Percentiles rank a stretch among this genome's conserved stretches.
These are phyloP conservation scores for Ceratina calcarata DNA, from an alignment of 1,140 invertebrate species.

Conservation along the genomic window DNA sequence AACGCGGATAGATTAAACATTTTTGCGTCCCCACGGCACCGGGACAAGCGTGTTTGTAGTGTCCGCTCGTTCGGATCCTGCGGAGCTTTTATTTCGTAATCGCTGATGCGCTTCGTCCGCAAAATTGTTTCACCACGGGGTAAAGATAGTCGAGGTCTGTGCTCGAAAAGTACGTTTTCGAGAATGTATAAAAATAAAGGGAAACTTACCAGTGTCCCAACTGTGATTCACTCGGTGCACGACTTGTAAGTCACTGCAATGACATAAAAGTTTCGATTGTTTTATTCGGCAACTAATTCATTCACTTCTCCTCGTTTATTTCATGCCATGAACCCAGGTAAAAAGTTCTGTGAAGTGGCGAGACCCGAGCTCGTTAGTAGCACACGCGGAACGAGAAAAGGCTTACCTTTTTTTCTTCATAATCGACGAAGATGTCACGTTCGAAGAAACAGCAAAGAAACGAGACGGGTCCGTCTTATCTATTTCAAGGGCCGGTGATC, in stretches of 20 bases:
- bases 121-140: background rate
- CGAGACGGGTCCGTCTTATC: constrained; percentile 21
- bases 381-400: background rate
- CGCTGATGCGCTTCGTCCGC: background rate
- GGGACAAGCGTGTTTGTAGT: constrained; percentile 4
- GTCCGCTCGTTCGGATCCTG: background rate
- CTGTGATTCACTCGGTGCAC: no score
- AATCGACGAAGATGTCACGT: constrained; percentile 38
- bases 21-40: background rate
- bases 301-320: no score
- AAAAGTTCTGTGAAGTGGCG: background rate
- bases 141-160: no score
- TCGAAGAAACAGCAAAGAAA: constrained; percentile 6
- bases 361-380: constrained; percentile 16
- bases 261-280: no score
- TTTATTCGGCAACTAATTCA: no score
- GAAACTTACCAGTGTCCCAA: no score
- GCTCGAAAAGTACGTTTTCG: no score
- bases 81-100: background rate
- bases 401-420: background rate
- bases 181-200: no score
- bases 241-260: no score
- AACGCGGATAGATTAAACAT: constrained; percentile 17
- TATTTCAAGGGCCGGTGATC: background rate
- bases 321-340: no score